Percentiles rank a stretch among this genome's conserved stretches.
These are phyloP conservation scores for Xyrichtys novacula DNA, from an alignment of 2,797 vertebrate genomes.

Conservation along the genomic window DNA sequence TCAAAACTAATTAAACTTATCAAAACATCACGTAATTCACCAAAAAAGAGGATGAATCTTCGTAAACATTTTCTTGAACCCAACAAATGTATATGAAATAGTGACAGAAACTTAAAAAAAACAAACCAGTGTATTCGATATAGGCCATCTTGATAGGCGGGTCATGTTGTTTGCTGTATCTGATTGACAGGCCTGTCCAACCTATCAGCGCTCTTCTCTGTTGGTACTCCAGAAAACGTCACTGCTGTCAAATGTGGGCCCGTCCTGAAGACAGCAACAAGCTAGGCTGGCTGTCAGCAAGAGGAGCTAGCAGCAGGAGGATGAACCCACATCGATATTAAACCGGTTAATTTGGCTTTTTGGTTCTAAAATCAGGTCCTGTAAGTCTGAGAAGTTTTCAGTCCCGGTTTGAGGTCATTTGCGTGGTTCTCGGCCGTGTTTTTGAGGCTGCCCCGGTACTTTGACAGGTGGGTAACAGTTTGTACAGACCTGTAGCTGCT, in stretches of 20 bases:
- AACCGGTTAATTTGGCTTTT: background rate
- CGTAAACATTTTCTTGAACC: too few relatives aligned
- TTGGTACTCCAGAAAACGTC: rapidly evolving
- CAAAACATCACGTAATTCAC: too few relatives aligned
- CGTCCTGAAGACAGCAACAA: background rate
- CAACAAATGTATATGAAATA: too few relatives aligned
- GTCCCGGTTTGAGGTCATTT: background rate
- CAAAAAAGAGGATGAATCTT: too few relatives aligned
- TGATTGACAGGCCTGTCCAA: conserved; percentile 17
- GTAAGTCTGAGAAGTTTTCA: background rate
- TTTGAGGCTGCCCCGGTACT: conserved; percentile 9
- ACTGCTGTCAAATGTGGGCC: background rate
- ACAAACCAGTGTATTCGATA: too few relatives aligned
- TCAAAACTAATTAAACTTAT: too few relatives aligned
- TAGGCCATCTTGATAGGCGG: conserved; percentile 6
- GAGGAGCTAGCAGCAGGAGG: background rate
- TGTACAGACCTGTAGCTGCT: conserved; percentile 10
- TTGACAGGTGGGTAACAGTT: conserved; percentile 61
- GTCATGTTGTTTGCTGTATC: rapidly evolving
- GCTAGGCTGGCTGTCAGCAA: background rate
- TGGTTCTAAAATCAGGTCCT: too few relatives aligned
- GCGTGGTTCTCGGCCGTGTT: conserved; percentile 6
- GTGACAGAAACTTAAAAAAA: too few relatives aligned
- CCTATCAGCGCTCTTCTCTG: conserved; percentile 35
- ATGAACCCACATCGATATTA: background rate